Conservation (phyloP, 2,888 invertebrate genomes). For the Pterostichus niger region DNA sequence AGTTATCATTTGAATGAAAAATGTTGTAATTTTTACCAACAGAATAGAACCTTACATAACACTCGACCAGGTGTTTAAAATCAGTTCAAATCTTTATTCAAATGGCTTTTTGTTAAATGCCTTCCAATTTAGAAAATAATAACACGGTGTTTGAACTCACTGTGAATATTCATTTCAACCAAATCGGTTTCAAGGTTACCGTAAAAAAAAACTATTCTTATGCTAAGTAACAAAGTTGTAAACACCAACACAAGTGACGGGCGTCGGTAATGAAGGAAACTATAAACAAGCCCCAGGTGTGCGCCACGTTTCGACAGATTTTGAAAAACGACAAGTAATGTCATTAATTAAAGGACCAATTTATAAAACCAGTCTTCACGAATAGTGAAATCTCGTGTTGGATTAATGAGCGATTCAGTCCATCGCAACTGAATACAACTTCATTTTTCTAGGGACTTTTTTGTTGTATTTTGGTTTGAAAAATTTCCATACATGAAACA, state of each 20-base stretch:
- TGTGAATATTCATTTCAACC: conserved; percentile 46
- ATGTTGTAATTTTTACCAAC: too few relatives aligned
- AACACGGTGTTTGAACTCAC: conserved; percentile 43
- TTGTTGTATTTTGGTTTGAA: background rate
- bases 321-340: conserved; percentile 47
- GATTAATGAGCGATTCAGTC: conserved; percentile 27
- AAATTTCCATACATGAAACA: conserved; percentile 39
- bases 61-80: conserved; percentile 17
- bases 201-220: conserved; percentile 54
- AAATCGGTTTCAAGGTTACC: conserved; percentile 48
- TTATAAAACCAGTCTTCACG: conserved; percentile 43
- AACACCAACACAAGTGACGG: background rate
- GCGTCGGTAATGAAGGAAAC: conserved; percentile 49
- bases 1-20: too few relatives aligned
- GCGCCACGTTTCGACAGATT: conserved; percentile 38
- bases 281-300: conserved; percentile 55
- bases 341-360: conserved; percentile 49
- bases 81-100: conserved; percentile 2
- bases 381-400: conserved; percentile 29
- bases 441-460: conserved; percentile 46
- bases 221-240: conserved; percentile 44
- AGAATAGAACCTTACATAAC: background rate
- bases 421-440: conserved; percentile 5
- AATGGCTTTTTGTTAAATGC: conserved; percentile 21
- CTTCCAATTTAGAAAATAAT: conserved; percentile 48